These are phyloP conservation scores for Callopanchax toddi DNA, from an alignment of 2,113 vertebrate genomes.

Conservation along the genomic window DNA sequence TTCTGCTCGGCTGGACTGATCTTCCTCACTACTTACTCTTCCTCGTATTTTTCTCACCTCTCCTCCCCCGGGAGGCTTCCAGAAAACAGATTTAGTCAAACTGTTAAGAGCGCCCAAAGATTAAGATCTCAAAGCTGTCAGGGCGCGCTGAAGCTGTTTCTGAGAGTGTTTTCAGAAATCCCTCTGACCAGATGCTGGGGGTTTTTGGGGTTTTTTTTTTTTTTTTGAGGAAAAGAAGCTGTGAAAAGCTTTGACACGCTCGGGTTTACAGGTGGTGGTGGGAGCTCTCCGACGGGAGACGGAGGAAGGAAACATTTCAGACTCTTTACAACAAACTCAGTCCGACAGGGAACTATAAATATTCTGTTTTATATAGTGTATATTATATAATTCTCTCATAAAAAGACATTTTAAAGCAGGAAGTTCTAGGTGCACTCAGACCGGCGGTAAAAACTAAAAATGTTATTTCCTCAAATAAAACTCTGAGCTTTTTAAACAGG, in stretches of 20 bases:
- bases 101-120: constrained; percentile 53
- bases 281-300: constrained; percentile 55
- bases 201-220: too few species aligned
- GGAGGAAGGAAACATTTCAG: constrained; percentile 1
- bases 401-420: constrained; percentile 10
- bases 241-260: constrained; percentile 77
- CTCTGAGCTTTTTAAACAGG: too few species aligned
- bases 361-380: constrained; percentile 8
- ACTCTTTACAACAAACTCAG: not conserved
- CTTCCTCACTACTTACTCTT: constrained; percentile 59
- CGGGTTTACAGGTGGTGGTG: constrained; percentile 70
- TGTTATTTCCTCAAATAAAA: not conserved
- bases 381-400: constrained; percentile 24
- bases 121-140: constrained; percentile 67
- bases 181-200: constrained; percentile 18
- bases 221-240: constrained; percentile 34
- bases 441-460: not conserved
- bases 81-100: constrained; percentile 60
- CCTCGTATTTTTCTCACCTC: constrained; percentile 59
- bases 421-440: not conserved
- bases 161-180: constrained; percentile 35
- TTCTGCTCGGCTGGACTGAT: constrained; percentile 51
- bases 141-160: constrained; percentile 34
- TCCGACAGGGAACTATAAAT: constrained; percentile 16
- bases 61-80: constrained; percentile 46